Conservation (phyloP, 2,888 invertebrate genomes). For the Amphipoea oculea region DNA sequence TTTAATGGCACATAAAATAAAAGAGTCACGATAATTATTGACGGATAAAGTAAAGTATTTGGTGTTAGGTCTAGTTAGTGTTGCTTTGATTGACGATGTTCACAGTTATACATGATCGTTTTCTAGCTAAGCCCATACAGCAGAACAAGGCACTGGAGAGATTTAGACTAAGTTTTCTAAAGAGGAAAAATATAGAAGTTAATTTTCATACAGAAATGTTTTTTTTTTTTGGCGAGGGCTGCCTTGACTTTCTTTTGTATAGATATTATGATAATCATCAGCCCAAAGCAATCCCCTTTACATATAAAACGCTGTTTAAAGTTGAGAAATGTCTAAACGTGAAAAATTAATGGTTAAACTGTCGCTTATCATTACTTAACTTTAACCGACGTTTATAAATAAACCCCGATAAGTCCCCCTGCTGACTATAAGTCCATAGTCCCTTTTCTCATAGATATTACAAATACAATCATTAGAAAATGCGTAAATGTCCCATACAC, state of each 20-base stretch:
- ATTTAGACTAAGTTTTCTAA: background rate
- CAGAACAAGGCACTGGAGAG: background rate
- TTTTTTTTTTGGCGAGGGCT: background rate
- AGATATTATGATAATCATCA: background rate
- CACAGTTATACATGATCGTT: background rate
- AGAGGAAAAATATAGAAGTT: background rate
- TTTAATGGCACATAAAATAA: constrained; percentile 87
- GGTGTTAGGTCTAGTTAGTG: constrained; percentile 55
- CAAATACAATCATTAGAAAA: background rate
- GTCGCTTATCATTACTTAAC: no score
- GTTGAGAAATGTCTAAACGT: background rate
- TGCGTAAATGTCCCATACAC: background rate
- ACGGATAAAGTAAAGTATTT: constrained; percentile 69
- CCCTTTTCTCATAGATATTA: background rate
- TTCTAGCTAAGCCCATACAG: background rate
- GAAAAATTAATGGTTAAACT: no score
- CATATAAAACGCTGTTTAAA: background rate
- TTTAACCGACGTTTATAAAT: no score
- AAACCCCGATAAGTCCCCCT: background rate
- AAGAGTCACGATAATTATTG: constrained; percentile 82
- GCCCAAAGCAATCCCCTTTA: background rate
- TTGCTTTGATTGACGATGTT: constrained; percentile 25
- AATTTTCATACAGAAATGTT: background rate
- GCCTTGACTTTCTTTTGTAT: background rate
- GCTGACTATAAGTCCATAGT: background rate